Evolutionary conservation across 2,113 vertebrate species (phyloP).

Genomic region (Acrocephalus arundinaceus): DNA sequence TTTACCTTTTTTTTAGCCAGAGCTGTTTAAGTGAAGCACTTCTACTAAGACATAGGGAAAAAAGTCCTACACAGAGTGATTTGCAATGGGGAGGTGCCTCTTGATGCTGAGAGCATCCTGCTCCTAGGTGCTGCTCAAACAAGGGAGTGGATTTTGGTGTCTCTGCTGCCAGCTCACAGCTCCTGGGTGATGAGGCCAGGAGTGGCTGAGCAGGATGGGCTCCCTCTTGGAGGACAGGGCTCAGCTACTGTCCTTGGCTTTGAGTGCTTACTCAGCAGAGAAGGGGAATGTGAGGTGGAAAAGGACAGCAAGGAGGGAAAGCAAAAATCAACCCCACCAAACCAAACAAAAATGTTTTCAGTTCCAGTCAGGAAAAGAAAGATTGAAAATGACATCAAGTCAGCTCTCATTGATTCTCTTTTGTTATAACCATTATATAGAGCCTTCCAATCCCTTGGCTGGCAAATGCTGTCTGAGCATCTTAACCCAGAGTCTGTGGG

Average conservation of each 20-base stretch:
- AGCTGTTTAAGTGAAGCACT: neutral
- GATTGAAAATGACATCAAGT: slow-evolving; percentile 55
- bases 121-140: neutral
- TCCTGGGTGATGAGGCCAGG: neutral
- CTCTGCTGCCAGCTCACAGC: accelerated
- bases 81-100: neutral
- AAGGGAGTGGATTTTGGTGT: neutral
- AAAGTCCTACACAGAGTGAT: neutral
- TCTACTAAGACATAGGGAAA: neutral
- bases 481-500: neutral
- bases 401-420: slow-evolving; percentile 38
- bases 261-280: neutral
- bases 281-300: neutral
- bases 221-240: neutral
- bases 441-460: neutral
- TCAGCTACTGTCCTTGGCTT: neutral
- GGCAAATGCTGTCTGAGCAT: neutral
- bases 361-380: neutral
- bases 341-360: slow-evolving; percentile 25
- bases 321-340: neutral
- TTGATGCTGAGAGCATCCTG: neutral
- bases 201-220: accelerated
- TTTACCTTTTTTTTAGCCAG: neutral
- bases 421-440: slow-evolving; percentile 7
- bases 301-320: neutral